Evolutionary conservation across 64 coral and sea anemone genomes (phyloP).

Genomic region (Pocillopora verrucosa): DNA sequence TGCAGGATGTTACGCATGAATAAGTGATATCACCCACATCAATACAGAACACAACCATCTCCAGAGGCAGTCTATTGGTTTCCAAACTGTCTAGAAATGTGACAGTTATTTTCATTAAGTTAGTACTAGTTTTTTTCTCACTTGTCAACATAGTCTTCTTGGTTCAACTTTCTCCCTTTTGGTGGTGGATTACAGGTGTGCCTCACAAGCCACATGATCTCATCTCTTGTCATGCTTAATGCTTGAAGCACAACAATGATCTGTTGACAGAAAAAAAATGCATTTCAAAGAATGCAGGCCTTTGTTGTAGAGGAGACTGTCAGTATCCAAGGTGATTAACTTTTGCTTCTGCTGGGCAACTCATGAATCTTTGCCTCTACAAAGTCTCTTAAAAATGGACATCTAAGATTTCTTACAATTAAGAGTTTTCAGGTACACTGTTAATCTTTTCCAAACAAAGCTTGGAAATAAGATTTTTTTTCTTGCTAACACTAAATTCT

Average conservation of each 20-base stretch:
- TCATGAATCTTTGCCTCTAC: background rate
- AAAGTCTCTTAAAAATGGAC: background rate
- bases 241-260: slow-evolving; percentile 81
- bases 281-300: background rate
- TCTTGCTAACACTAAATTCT: no score
- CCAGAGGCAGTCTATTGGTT: no score
- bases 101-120: no score
- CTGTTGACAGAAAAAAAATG: slow-evolving; percentile 27
- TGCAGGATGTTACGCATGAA: no score
- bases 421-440: no score
- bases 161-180: slow-evolving; percentile 80
- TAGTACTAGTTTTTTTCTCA: slow-evolving; percentile 20
- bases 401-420: no score
- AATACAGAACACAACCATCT: no score
- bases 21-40: no score
- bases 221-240: slow-evolving; percentile 76
- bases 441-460: no score
- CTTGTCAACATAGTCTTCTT: slow-evolving; percentile 84
- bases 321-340: background rate
- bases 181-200: slow-evolving; percentile 69
- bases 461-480: no score
- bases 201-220: slow-evolving; percentile 82
- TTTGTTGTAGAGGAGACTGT: background rate
- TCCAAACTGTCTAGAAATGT: no score
- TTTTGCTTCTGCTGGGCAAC: background rate